phyloP scores from a whole-genome alignment of 2,888 invertebrate species.

The Fragum whitleyi region DNA sequence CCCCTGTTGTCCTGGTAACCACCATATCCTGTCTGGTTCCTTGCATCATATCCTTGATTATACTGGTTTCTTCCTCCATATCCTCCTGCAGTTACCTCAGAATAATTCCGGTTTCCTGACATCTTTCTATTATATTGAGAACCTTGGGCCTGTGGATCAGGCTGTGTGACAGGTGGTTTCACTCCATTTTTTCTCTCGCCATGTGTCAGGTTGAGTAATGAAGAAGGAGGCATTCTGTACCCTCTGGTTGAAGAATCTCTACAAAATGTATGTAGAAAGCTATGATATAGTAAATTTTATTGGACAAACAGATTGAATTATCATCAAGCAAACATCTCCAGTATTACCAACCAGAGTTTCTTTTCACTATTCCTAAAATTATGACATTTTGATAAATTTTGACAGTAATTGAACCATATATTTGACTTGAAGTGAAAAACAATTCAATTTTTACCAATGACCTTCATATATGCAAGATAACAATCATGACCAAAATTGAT shows the following conservation, averaged over 20 bases:
- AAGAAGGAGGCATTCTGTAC: slow-evolving; percentile 87
- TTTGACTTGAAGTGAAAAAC: too few species aligned
- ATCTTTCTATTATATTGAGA: slow-evolving; percentile 16
- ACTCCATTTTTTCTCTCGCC: slow-evolving; percentile 85
- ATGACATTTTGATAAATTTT: too few species aligned
- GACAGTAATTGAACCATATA: too few species aligned
- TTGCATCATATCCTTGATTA: slow-evolving; percentile 9
- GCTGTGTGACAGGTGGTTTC: slow-evolving; percentile 18
- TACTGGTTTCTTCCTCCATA: slow-evolving; percentile 9
- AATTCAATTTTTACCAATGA: too few species aligned
- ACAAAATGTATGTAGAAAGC: neutral
- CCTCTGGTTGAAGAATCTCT: slow-evolving; percentile 84
- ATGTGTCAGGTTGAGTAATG: slow-evolving; percentile 88
- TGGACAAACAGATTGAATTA: too few species aligned
- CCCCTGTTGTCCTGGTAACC: slow-evolving; percentile 50
- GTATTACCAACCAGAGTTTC: too few species aligned
- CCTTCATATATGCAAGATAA: too few species aligned
- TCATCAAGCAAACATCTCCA: too few species aligned
- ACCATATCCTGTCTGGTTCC: slow-evolving; percentile 28
- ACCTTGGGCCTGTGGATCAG: neutral
- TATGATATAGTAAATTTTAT: neutral
- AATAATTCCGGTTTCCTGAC: slow-evolving; percentile 14
- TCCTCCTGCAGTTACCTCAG: neutral
- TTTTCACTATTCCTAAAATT: too few species aligned
- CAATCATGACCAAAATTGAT: too few species aligned